A percentile compares a stretch with the other conserved stretches of the same genome.
Evolutionary conservation across 1,140 invertebrate species (phyloP).

Genomic region (Pogonognathellus flavescens): DNA sequence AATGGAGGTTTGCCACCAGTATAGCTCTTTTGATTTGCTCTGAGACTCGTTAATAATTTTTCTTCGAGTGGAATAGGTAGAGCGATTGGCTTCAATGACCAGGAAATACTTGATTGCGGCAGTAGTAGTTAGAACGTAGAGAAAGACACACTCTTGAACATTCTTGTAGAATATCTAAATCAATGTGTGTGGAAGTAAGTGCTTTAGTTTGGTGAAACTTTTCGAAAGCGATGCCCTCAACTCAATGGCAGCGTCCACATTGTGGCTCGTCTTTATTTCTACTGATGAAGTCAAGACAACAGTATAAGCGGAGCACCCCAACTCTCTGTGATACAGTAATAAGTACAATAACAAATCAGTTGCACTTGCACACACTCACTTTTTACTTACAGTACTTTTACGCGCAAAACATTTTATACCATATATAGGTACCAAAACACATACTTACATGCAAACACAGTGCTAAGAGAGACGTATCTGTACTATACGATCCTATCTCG

Average conservation of each 20-base stretch:
- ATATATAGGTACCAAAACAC: no score
- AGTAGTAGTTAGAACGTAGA: not conserved
- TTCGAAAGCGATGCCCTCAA: constrained; percentile 51
- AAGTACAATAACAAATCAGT: not conserved
- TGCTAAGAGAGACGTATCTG: no score
- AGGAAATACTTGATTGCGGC: constrained; percentile 28
- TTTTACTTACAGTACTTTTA: not conserved
- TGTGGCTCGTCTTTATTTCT: constrained; percentile 28
- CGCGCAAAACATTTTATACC: not conserved
- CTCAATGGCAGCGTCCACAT: constrained; percentile 1
- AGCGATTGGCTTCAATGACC: constrained; percentile 1
- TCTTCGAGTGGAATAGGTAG: not conserved
- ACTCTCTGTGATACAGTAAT: constrained; percentile 15
- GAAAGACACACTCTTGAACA: no score
- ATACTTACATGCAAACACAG: no score
- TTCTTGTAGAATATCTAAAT: not conserved
- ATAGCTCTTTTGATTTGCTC: not conserved
- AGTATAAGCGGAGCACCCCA: not conserved
- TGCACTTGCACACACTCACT: not conserved
- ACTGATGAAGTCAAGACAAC: constrained; percentile 30
- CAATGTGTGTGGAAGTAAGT: not conserved
- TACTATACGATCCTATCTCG: no score
- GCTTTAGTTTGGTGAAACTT: constrained; percentile 44
- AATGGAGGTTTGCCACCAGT: not conserved
- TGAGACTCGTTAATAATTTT: not conserved